Evolutionary conservation across 2,113 vertebrate genomes (phyloP).

Genomic region (Rhea pennata): DNA sequence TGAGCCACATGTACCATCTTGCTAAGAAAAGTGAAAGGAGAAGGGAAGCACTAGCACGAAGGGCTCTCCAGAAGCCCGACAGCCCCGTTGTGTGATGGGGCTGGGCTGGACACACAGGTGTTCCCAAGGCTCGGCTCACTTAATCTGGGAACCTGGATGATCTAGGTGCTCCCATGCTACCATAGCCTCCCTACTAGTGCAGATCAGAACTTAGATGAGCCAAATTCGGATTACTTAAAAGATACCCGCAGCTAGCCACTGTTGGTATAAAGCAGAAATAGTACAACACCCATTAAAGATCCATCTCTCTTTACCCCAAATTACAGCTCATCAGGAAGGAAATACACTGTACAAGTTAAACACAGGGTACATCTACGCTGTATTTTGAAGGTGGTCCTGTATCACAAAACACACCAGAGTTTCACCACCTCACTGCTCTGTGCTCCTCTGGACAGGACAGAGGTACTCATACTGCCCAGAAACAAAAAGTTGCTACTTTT

Average conservation of each 20-base stretch:
- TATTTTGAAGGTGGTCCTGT: not conserved
- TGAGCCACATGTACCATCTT: not conserved
- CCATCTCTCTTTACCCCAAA: not conserved
- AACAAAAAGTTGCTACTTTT: not conserved
- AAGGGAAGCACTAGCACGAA: not conserved
- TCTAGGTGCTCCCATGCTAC: not conserved
- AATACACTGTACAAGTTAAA: not conserved
- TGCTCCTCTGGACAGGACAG: not conserved
- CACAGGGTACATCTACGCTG: not conserved
- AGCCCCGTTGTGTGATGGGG: rapidly evolving
- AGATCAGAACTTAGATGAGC: not conserved
- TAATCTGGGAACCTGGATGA: not conserved
- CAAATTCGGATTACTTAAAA: not conserved
- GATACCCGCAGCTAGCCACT: not conserved
- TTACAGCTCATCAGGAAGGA: not conserved
- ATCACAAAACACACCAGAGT: not conserved
- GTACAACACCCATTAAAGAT: not conserved
- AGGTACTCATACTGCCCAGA: not conserved
- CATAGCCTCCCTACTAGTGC: not conserved
- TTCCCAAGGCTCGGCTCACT: not conserved
- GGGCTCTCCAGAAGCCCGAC: not conserved
- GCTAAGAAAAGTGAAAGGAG: not conserved
- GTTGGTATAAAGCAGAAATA: not conserved
- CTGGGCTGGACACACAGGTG: not conserved
- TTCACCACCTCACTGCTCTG: not conserved